Base-by-base conservation (phyloP, 2,797 vertebrate genomes). In the Pipistrellus pygmaeus region DNA sequence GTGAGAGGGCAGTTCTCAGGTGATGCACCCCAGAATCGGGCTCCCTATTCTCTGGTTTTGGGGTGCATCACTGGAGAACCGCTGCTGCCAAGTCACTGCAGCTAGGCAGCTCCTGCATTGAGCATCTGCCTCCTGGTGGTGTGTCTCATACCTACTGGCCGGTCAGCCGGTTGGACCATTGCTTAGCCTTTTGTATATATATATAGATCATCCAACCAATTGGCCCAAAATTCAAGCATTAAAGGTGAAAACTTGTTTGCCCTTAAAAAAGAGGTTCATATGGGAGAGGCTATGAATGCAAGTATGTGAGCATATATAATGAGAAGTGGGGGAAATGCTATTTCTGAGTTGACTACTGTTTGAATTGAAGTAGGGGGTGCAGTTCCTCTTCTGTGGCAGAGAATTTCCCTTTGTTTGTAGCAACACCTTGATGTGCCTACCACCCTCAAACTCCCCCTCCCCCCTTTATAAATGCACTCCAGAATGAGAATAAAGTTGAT, bases 221-320 rank as follows among this genome's bases (percentile, higher is more conserved):
- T 25, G 68, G 27, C 32, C 27, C 18, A 80, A 51, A 83, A 76
- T 90, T 87, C 51, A 71, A 15, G 44, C 35, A 85, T 4, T 82
- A 85, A 71, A 85, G 51, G 41, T 62, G 23, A 72, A 95, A 86
- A 9, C 8, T 48, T 83, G 18, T 85, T 78, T 38, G 27, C 20
- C 0, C 90, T 73, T 83, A 72, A 73, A 95, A 96, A 96, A 78
- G 0, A 94, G 68, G 84, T 90, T 94, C 90, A 48, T 51, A 55
- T 21, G 69, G 21, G 84, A 94, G 46, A 44, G 23, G 60, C 90
- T 3, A 55, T 68, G 48, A 73, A 73, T 96, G 76, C 10, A 88
- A 35, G 12, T n/a, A 35, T 20, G 8, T 44, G 13, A 53, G 35
- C 30, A 23, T 27, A 68, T 41, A 27, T 35, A 80, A 76, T 12